Evolutionary conservation across 2,113 vertebrate genomes (phyloP).

Genomic region (Daubentonia madagascariensis): DNA sequence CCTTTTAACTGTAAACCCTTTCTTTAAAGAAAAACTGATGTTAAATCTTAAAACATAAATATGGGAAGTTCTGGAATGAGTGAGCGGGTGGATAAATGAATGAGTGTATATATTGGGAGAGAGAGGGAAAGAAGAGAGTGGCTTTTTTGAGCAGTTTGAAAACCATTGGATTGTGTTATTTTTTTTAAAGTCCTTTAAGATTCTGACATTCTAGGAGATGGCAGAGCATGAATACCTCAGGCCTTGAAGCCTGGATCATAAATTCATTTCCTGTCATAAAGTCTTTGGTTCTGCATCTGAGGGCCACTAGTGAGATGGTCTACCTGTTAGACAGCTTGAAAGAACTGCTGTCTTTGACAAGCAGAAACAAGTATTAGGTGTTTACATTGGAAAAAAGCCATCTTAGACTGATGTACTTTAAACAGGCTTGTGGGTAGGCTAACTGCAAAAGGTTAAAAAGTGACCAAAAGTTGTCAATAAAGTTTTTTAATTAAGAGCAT

Average conservation of each 20-base stretch:
- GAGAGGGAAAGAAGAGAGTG: not conserved
- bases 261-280: not conserved
- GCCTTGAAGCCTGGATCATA: not conserved
- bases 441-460: not conserved
- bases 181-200: not conserved
- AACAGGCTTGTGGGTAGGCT: not conserved
- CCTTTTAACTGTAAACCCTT: not conserved
- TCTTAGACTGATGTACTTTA: not conserved
- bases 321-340: not conserved
- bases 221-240: not conserved
- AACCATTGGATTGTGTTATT: not conserved
- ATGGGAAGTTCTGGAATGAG: not conserved
- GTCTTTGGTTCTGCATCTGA: not conserved
- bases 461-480: not conserved
- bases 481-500: not conserved
- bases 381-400: not conserved
- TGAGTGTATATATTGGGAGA: not conserved
- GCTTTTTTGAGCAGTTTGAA: not conserved
- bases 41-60: slow-evolving; percentile 24
- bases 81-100: not conserved
- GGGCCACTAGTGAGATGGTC: not conserved
- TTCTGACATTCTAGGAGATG: slow-evolving; percentile 20
- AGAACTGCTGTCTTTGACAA: not conserved
- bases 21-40: not conserved
- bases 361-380: not conserved